These are phyloP conservation scores for Gonioctena quinquepunctata DNA, from an alignment of 1,140 invertebrate species.

Conservation along the genomic window DNA sequence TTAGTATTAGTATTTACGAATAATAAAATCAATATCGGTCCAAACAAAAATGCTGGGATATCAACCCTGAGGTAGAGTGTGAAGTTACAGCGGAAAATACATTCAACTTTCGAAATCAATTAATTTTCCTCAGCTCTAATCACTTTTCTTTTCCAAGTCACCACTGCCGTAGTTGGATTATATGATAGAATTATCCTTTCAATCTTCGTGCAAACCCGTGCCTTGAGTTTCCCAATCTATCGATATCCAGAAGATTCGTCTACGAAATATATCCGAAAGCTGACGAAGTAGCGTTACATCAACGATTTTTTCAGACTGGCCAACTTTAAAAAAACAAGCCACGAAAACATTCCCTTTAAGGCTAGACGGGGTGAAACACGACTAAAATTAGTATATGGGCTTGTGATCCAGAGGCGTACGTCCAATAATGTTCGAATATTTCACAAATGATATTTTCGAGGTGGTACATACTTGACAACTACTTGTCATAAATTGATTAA, in stretches of 20 bases:
- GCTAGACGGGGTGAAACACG: slow-evolving; percentile 26
- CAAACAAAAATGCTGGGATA: no score
- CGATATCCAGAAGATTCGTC: not conserved
- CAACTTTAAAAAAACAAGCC: slow-evolving; percentile 6
- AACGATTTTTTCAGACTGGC: not conserved
- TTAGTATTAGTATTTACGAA: no score
- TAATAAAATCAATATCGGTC: no score
- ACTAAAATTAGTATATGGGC: slow-evolving; percentile 19
- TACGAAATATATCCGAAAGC: not conserved
- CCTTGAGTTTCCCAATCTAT: not conserved
- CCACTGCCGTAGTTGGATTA: not conserved
- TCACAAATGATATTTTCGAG: no score
- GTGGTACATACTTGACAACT: no score
- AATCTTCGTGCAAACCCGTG: not conserved
- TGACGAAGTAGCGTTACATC: not conserved
- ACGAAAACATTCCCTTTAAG: slow-evolving; percentile 31
- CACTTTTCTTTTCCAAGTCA: not conserved
- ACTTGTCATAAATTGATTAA: no score
- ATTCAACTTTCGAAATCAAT: no score
- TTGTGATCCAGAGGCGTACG: not conserved
- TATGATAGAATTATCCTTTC: not conserved
- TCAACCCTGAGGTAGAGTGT: no score
- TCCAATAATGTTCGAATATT: no score
- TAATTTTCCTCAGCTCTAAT: no score
- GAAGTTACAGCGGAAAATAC: no score